Evolutionary conservation across 2,797 vertebrate genomes (phyloP).

Genomic region (Parauchenoglanis ngamensis): DNA sequence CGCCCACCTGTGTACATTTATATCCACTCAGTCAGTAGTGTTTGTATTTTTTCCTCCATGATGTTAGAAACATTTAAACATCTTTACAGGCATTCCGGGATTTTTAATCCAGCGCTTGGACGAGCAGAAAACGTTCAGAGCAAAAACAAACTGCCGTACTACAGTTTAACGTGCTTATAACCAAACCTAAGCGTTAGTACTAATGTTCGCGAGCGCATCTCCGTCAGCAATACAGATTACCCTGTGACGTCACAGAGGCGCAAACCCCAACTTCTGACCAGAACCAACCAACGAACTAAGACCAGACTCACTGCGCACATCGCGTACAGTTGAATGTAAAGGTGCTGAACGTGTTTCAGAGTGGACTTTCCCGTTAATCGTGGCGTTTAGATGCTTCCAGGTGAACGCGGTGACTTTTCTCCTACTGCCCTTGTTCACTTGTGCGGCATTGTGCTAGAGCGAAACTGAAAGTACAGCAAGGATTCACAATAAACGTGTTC

Average conservation of each 20-base stretch:
- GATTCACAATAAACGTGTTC: not conserved
- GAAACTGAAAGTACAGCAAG: constrained; percentile 12
- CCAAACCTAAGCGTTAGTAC: not conserved
- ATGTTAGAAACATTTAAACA: not conserved
- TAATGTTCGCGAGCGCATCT: not conserved
- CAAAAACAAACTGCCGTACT: no score
- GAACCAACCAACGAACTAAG: no score
- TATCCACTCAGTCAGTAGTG: not conserved
- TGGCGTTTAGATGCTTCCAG: not conserved
- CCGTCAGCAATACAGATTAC: not conserved
- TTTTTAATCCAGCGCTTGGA: not conserved
- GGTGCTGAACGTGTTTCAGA: no score
- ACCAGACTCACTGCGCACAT: no score
- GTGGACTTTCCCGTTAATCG: not conserved
- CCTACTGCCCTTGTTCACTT: not conserved
- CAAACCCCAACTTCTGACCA: not conserved
- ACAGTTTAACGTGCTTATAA: not conserved
- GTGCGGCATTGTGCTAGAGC: not conserved
- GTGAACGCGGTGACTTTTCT: not conserved
- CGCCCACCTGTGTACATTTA: constrained; percentile 1
- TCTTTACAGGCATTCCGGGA: not conserved
- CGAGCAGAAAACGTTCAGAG: not conserved
- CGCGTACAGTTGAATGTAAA: no score
- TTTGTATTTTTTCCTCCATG: not conserved
- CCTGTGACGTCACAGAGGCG: constrained; percentile 5